Evolutionary conservation across 2,797 vertebrate species (phyloP).

Genomic region (Hoplostethus atlanticus): DNA sequence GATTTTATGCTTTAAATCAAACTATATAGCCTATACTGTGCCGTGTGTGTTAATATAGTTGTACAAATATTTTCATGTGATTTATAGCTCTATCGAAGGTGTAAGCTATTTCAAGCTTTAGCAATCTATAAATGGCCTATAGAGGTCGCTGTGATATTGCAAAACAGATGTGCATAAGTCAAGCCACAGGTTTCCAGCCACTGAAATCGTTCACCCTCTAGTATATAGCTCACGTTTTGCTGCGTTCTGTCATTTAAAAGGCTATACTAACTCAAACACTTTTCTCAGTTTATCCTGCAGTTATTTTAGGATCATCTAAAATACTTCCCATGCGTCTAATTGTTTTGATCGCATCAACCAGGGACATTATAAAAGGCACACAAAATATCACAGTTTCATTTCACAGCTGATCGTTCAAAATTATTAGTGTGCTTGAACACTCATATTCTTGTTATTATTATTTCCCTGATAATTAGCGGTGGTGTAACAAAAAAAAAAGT

Average conservation of each 20-base stretch:
- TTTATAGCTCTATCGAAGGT: conserved; percentile 37
- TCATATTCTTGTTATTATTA: no score
- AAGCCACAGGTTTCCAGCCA: conserved; percentile 68
- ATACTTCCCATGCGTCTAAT: no score
- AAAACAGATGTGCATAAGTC: conserved; percentile 60
- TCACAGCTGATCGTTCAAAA: neutral
- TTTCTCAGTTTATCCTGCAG: neutral
- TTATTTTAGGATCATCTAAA: neutral
- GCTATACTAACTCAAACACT: neutral
- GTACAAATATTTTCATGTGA: conserved; percentile 24
- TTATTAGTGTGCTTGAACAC: no score
- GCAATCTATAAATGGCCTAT: conserved; percentile 63
- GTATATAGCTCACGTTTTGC: conserved; percentile 49
- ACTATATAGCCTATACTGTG: conserved; percentile 3
- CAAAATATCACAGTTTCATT: neutral
- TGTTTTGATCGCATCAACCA: neutral
- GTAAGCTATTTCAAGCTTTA: conserved; percentile 1
- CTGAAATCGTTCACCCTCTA: conserved; percentile 39
- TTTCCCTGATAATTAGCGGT: neutral
- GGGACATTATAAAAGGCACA: neutral
- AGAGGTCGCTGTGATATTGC: conserved; percentile 87
- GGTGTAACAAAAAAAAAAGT: neutral
- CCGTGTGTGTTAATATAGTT: conserved; percentile 22
- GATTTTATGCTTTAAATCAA: conserved; percentile 28
- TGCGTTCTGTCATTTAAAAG: conserved; percentile 43